Evolutionary conservation across 2,113 vertebrate species (phyloP), one percentile per base, ranked within the genome.

Genomic region (Coturnix japonica): DNA sequence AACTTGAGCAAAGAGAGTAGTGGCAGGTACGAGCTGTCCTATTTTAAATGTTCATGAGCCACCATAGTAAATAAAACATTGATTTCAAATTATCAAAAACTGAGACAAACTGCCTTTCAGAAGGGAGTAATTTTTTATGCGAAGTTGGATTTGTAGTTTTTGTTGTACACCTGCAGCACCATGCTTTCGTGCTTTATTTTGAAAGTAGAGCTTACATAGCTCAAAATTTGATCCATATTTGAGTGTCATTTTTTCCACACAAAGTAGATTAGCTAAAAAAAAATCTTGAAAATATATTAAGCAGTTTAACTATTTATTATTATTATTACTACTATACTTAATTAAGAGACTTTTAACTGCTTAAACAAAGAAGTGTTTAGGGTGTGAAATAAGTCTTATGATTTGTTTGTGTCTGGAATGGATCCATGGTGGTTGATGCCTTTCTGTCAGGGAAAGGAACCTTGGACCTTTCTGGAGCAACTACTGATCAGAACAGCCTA

Each of bases 71-170:
- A 72, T 51, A 66, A 61, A 56, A 41, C 61, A 75, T 5, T 86
- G 66, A 35, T n/a, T 69, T 81, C 47, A 88, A 90, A 76, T 70
- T 46, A 76, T 14, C 13, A 86, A 74, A 94, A 95, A 90, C 35
- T 56, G 63, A 82, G 46, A 41, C 47, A 65, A 84, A 84, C 17
- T 46, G 17, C 35, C 22, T 61, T 35, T 86, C 6, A 0, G 19
- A 72, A 86, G 49, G 57, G 3, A 53, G 21, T 31, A 71, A 64
- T 77, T 88, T 51, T 44, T n/a, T 54, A 51, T 57, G 44, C 49
- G 43, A 81, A 49, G 7, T n/a, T 72, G 21, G 5, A 23, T 60
- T 57, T 51, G 8, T 51, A 57, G 33, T 6, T 65, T 66, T 76
- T 64, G 9, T 78, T 85, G 89, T 66, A 59, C 22, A 13, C 10